A percentile compares a stretch with the other conserved stretches of the same genome.
These are phyloP conservation scores for Anser cygnoides DNA, from an alignment of 2,113 vertebrate species.

Conservation along the genomic window DNA sequence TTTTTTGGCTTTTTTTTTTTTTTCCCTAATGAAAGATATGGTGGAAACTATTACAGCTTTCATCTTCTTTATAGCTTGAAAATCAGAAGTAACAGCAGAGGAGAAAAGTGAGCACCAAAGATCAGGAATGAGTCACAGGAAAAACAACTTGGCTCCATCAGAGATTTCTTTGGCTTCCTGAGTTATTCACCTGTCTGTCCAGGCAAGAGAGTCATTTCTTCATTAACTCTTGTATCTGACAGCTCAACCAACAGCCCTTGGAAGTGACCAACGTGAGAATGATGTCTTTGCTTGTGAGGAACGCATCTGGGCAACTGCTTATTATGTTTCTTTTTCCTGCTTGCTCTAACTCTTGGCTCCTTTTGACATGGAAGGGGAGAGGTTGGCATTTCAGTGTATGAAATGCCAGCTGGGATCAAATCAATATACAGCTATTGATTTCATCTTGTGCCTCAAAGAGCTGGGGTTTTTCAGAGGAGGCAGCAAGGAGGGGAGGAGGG, in stretches of 20 bases:
- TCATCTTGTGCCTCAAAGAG: background rate
- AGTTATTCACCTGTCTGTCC: background rate
- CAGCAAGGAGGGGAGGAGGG: background rate
- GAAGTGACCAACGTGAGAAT: background rate
- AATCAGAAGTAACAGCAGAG: background rate
- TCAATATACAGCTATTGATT: slow-evolving; percentile 20
- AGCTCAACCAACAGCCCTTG: background rate
- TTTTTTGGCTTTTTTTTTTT: background rate
- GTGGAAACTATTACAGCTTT: slow-evolving; percentile 49
- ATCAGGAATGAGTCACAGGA: background rate
- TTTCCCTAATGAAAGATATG: background rate
- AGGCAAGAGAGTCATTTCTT: background rate
- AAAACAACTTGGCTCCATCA: background rate
- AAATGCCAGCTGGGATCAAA: slow-evolving; percentile 42
- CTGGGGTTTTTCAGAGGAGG: background rate
- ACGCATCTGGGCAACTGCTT: background rate
- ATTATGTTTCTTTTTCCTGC: background rate
- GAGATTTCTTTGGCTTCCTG: background rate
- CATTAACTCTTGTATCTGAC: background rate
- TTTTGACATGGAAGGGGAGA: background rate
- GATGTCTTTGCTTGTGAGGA: background rate
- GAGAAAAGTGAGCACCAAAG: background rate
- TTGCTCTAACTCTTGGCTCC: background rate
- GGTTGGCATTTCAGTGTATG: background rate
- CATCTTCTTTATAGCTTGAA: slow-evolving; percentile 24